Conservation (phyloP, 92 coral and sea anemone genomes). For the Parazoanthus swiftii region DNA sequence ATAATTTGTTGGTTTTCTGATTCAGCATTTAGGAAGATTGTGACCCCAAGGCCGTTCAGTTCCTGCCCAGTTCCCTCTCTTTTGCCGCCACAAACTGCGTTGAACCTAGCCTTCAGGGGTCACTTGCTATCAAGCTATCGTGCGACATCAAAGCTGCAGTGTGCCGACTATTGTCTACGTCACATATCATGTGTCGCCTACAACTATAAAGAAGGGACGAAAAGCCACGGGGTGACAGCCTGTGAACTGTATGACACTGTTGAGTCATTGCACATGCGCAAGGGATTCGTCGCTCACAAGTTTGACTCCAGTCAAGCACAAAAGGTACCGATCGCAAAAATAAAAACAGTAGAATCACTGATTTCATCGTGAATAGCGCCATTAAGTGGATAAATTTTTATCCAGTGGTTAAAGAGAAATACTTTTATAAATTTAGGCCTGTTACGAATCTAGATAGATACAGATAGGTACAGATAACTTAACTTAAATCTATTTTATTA, state of each 20-base stretch:
- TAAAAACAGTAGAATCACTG: too few relatives aligned
- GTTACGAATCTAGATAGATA: too few relatives aligned
- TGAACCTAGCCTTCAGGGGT: background rate
- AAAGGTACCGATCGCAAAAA: background rate
- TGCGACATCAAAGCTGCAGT: background rate
- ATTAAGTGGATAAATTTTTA: too few relatives aligned
- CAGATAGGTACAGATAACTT: too few relatives aligned
- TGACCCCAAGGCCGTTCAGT: background rate
- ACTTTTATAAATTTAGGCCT: too few relatives aligned
- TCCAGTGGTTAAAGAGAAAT: too few relatives aligned
- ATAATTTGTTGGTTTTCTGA: background rate
- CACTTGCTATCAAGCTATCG: background rate
- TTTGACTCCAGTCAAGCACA: conserved; percentile 1
- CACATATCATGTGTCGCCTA: background rate
- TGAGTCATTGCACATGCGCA: background rate
- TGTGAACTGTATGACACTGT: background rate
- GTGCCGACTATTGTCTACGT: background rate
- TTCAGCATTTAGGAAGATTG: background rate
- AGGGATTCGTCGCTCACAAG: background rate
- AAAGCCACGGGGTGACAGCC: background rate
- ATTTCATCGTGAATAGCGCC: too few relatives aligned
- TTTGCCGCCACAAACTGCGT: background rate
- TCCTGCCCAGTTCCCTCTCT: background rate
- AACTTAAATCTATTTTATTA: too few relatives aligned
- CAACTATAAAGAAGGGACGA: background rate